Conservation (phyloP, 2,113 vertebrate species). For the Sclerurus mexicanus region DNA sequence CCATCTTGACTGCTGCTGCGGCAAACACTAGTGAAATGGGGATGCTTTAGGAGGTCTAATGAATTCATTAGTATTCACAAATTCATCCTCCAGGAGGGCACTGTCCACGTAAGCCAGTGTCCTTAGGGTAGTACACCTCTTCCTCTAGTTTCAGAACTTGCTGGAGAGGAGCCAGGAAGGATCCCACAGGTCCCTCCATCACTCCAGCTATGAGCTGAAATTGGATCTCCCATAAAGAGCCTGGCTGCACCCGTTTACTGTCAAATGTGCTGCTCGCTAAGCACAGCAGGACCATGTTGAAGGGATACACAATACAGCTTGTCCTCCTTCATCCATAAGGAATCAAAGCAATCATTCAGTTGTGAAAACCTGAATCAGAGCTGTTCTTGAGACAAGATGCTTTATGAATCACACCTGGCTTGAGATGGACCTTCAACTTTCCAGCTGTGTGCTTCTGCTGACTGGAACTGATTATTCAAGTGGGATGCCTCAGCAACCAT, state of each 20-base stretch:
- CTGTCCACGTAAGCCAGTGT: neutral
- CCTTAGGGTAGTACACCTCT: neutral
- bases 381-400: neutral
- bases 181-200: neutral
- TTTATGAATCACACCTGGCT: neutral
- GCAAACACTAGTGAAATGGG: slow-evolving; percentile 48
- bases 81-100: slow-evolving; percentile 27
- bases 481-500: neutral
- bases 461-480: neutral
- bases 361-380: neutral
- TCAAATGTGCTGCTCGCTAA: neutral
- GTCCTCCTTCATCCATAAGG: neutral
- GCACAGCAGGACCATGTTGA: neutral
- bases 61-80: slow-evolving; percentile 51
- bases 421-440: neutral
- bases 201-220: neutral
- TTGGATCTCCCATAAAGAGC: neutral
- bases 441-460: neutral
- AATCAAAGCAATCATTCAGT: neutral
- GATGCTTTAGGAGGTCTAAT: slow-evolving; percentile 44
- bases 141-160: neutral
- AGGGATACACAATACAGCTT: neutral
- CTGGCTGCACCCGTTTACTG: neutral
- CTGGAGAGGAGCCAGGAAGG: slow-evolving; percentile 7
- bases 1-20: slow-evolving; percentile 54